Percentiles rank a stretch among this genome's conserved stretches.
phyloP scores from a whole-genome alignment of 2,113 vertebrate species.

The Australoheros scitulus region DNA sequence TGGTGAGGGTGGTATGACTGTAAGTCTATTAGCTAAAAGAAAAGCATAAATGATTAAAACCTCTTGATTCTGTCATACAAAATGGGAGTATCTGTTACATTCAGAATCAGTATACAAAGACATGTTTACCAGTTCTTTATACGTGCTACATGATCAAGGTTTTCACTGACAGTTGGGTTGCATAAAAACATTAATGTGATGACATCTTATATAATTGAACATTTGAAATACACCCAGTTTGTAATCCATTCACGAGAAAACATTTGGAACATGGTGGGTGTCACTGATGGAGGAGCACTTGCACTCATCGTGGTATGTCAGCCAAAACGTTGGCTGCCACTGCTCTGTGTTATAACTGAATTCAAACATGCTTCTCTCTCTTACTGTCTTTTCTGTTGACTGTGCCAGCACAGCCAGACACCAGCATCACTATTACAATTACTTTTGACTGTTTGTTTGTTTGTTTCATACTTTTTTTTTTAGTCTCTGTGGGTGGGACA shows the following conservation, averaged over 20 bases:
- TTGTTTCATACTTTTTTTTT: not conserved
- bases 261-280: not conserved
- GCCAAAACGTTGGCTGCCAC: not conserved
- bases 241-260: not conserved
- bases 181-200: not conserved
- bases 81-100: not conserved
- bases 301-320: not conserved
- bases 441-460: not conserved
- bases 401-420: not conserved
- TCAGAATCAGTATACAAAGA: not conserved
- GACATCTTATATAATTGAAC: not conserved
- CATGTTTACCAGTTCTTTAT: not conserved
- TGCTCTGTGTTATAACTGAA: not conserved
- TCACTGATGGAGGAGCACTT: not conserved
- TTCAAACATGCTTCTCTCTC: not conserved
- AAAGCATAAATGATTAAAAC: not conserved
- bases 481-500: not conserved
- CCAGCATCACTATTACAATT: not conserved
- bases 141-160: not conserved
- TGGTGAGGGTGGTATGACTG: not conserved
- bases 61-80: not conserved
- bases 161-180: not conserved
- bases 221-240: not conserved
- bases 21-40: not conserved
- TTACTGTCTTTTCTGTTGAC: not conserved